Base-by-base conservation (phyloP, 2,888 invertebrate species). In the Conistra vaccinii region DNA sequence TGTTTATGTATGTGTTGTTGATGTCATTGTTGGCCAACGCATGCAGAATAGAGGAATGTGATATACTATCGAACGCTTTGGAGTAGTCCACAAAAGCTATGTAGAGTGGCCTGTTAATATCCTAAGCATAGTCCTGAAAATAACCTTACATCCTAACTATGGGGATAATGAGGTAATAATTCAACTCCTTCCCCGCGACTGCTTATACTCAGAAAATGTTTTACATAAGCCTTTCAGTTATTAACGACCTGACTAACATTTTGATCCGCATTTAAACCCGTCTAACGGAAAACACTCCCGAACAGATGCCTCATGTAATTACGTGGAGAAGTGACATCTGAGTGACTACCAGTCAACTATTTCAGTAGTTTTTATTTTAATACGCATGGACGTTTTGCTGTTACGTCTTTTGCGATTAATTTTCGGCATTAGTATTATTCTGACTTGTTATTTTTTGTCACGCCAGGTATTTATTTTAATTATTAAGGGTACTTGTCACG, bases 281-380 rank as follows among this genome's bases (percentile, higher is more conserved):
- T 32, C 60, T 39, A 23, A 65, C 60, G 48, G n/a, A 45, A 39
- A 32, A 73, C 42, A 53, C 26, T 23, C 23, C n/a, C 1, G n/a
- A 29, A 32, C n/a, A 67, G 26, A 62, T 48, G 55, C 17, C 29
- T 32, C 39, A 6, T 69, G 35, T 80, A 42, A 65, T 68, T 69
- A 55, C 51, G 26, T 69, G 51, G 48, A 35, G 14, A 65, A 32
- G 60, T 80, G 80, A 81, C 81, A 62, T 20, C 20, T 67, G 63
- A 74, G 68, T 80, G 81, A 76, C 66, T 14, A 20, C 39, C 45
- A 20, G 55, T 62, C 66, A 23, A 61, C 65, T 39, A 39, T 63
- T 79, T 76, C 29, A 20, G 63, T 63, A 23, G 35, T 23, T 58
- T 63, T 63, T 76, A 35, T 53, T 66, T 72, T 29, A 51, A 58